phyloP scores from a whole-genome alignment of 1,140 invertebrate genomes.

The Solenopsis invicta region DNA sequence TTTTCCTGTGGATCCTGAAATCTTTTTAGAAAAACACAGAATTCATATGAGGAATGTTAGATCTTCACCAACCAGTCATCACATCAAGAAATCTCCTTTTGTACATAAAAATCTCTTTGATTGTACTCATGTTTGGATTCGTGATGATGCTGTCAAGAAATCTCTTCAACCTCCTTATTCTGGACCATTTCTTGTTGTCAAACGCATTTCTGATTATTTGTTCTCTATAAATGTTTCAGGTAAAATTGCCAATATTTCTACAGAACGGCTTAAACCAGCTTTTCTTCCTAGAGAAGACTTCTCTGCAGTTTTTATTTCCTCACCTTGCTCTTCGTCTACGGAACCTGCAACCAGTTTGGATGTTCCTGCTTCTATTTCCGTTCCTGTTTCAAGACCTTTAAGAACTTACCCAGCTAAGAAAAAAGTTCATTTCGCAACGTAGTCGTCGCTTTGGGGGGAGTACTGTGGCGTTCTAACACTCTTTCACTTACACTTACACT shows the following conservation, averaged over 20 bases:
- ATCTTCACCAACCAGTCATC: background rate
- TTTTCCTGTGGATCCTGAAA: background rate
- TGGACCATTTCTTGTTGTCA: background rate
- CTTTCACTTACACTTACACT: too few relatives aligned
- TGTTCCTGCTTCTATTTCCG: too few relatives aligned
- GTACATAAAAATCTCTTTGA: background rate
- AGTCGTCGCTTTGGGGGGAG: background rate
- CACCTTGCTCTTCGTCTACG: too few relatives aligned
- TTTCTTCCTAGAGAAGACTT: background rate
- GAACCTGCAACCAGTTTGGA: too few relatives aligned
- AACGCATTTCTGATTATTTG: background rate
- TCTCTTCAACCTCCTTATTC: background rate
- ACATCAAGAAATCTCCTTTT: background rate
- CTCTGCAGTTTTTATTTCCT: background rate
- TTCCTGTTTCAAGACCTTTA: background rate
- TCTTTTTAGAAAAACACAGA: background rate
- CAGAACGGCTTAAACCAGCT: background rate
- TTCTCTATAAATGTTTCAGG: background rate
- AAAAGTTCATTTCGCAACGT: background rate
- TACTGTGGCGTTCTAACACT: background rate
- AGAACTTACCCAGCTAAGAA: background rate
- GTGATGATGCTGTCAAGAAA: background rate
- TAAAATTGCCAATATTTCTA: background rate
- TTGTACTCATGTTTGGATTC: background rate
- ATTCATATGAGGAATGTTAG: background rate